Conservation (phyloP, 2,888 invertebrate genomes). For the Amiota communis region DNA sequence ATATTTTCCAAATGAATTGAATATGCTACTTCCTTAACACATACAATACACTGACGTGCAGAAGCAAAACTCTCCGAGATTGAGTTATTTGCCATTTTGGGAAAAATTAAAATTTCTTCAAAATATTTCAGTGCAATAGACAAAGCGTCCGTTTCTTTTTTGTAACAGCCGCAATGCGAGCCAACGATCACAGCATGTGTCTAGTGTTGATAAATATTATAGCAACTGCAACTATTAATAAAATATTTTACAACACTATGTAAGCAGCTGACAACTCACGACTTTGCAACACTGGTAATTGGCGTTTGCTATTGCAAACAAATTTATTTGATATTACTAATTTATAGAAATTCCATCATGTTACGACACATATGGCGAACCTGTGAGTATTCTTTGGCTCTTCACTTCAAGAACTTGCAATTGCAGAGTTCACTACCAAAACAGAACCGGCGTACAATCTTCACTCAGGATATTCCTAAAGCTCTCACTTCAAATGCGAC, state of each 20-base stretch:
- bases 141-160: too few species aligned
- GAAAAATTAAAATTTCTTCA: too few species aligned
- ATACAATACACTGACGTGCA: slow-evolving; percentile 8
- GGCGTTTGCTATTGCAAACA: too few species aligned
- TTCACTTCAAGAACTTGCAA: slow-evolving; percentile 36
- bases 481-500: slow-evolving; percentile 21
- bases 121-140: too few species aligned
- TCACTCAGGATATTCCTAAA: slow-evolving; percentile 45
- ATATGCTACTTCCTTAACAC: not conserved
- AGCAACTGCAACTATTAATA: too few species aligned
- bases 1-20: not conserved
- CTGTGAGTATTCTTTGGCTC: slow-evolving; percentile 44
- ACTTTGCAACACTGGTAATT: too few species aligned
- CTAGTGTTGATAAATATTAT: too few species aligned
- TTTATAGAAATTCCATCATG: slow-evolving; percentile 40
- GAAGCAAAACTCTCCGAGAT: not conserved
- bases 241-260: too few species aligned
- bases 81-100: not conserved
- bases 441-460: slow-evolving; percentile 40
- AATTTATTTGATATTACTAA: not conserved
- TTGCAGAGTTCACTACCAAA: not conserved
- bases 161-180: too few species aligned
- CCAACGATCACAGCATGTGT: too few species aligned
- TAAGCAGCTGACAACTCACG: too few species aligned
- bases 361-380: slow-evolving; percentile 49